phyloP scores from a whole-genome alignment of 2,888 invertebrate genomes.

The Drosophila merina region DNA sequence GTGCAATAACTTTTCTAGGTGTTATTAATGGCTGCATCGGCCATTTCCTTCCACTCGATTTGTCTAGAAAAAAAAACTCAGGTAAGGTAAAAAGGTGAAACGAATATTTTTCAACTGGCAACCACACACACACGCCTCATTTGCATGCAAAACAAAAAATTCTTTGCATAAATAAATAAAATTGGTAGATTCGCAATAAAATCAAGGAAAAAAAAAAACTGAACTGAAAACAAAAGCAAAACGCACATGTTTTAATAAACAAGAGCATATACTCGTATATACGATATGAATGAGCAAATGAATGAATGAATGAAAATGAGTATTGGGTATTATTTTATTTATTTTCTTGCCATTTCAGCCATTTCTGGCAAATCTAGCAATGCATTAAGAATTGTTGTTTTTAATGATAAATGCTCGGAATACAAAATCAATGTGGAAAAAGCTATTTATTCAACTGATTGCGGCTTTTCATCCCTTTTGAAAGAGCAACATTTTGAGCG shows the following conservation, averaged over 20 bases:
- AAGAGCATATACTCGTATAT: conserved; percentile 50
- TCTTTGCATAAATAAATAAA: conserved; percentile 72
- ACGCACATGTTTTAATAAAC: conserved; percentile 66
- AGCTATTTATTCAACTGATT: conserved; percentile 36
- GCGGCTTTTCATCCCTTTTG: conserved; percentile 38
- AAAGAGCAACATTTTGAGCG: conserved; percentile 6
- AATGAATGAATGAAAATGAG: conserved; percentile 58
- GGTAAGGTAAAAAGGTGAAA: conserved; percentile 9
- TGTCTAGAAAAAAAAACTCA: conserved; percentile 9
- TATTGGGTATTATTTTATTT: conserved; percentile 25
- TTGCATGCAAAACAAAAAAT: conserved; percentile 53
- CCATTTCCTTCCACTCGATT: conserved; percentile 44
- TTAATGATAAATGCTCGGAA: conserved; percentile 25
- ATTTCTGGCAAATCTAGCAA: conserved; percentile 26
- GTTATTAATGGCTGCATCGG: conserved; percentile 32
- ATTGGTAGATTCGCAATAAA: conserved; percentile 33
- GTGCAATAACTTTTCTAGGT: conserved; percentile 29
- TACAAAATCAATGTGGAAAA: conserved; percentile 24
- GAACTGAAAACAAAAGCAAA: conserved; percentile 25
- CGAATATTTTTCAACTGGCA: conserved; percentile 55
- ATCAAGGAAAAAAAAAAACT: conserved; percentile 6
- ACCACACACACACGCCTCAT: conserved; percentile 3
- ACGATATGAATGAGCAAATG: conserved; percentile 71
- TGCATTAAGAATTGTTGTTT: conserved; percentile 34
- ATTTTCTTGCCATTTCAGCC: conserved; percentile 18